These are phyloP conservation scores for Ophion ventricosus DNA, from an alignment of 2,888 invertebrate genomes.

Conservation along the genomic window DNA sequence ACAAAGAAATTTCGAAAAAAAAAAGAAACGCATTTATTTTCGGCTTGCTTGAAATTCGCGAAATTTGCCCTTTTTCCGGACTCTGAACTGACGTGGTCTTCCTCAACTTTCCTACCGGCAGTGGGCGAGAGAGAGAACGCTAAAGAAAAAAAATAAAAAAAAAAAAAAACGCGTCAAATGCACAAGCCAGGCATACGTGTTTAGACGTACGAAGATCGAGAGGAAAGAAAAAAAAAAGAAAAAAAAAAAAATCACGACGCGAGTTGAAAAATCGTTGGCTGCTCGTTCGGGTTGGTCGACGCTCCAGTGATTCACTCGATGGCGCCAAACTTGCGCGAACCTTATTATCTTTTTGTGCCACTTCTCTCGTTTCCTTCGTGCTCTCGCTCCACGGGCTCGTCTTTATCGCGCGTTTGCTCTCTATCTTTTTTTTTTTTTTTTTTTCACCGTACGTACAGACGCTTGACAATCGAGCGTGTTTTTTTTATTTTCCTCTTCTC, in stretches of 20 bases:
- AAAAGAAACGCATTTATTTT: no score
- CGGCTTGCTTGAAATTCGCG: no score
- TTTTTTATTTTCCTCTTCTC: neutral
- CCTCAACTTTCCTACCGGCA: no score
- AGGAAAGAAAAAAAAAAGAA: neutral
- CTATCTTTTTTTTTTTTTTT: conserved; percentile 26
- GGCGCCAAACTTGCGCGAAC: conserved; percentile 71
- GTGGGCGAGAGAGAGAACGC: no score
- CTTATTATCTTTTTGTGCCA: conserved; percentile 71
- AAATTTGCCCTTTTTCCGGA: no score
- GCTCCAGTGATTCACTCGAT: conserved; percentile 74
- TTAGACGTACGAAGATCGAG: neutral
- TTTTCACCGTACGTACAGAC: neutral
- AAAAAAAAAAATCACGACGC: neutral
- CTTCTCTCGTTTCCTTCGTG: conserved; percentile 64
- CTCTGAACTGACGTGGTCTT: no score
- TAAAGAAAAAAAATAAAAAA: neutral
- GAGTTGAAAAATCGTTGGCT: conserved; percentile 58
- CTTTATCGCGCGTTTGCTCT: conserved; percentile 28
- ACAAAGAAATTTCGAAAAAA: no score
- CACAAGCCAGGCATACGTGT: conserved; percentile 1
- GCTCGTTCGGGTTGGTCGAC: conserved; percentile 72
- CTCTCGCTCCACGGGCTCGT: conserved; percentile 20
- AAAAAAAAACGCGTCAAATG: neutral
- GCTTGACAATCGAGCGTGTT: neutral